phyloP scores from a whole-genome alignment of 35 echinoderm and acorn worm genomes.

The Anneissia japonica region DNA sequence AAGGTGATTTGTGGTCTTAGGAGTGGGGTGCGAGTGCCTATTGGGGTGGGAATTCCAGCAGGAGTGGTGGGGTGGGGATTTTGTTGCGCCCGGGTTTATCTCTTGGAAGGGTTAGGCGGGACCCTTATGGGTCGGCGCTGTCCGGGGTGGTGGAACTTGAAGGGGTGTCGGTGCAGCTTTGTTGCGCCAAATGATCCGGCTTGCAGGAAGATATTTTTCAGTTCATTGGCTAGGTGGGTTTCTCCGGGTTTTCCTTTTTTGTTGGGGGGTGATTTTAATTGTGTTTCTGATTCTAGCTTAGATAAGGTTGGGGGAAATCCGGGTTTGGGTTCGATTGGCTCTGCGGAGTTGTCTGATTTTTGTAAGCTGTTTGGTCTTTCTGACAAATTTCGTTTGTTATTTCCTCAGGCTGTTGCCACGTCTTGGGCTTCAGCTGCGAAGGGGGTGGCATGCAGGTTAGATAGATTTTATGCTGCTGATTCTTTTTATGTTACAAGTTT shows the following conservation, averaged over 20 bases:
- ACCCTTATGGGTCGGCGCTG: neutral
- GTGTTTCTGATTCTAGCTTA: neutral
- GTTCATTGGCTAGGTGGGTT: neutral
- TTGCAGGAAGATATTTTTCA: neutral
- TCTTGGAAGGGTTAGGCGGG: neutral
- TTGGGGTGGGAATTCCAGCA: neutral
- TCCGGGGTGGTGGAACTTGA: neutral
- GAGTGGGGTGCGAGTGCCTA: neutral
- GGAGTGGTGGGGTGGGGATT: neutral
- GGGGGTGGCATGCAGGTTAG: conserved; percentile 4
- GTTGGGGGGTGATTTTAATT: conserved; percentile 35
- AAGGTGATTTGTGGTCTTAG: neutral
- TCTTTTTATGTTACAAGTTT: neutral
- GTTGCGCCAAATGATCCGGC: conserved; percentile 25
- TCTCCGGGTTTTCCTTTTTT: neutral
- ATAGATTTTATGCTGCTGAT: conserved; percentile 10
- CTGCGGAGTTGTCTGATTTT: neutral
- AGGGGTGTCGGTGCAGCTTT: neutral
- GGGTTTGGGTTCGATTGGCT: neutral
- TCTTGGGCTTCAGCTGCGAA: neutral
- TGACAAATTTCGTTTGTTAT: neutral
- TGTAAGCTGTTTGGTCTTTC: neutral
- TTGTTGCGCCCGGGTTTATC: neutral
- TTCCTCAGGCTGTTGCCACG: neutral
- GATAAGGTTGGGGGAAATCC: conserved; percentile 3